Percentiles rank a stretch among this genome's conserved stretches.
Evolutionary conservation across 2,797 vertebrate genomes (phyloP).

Genomic region (Mycteria americana): DNA sequence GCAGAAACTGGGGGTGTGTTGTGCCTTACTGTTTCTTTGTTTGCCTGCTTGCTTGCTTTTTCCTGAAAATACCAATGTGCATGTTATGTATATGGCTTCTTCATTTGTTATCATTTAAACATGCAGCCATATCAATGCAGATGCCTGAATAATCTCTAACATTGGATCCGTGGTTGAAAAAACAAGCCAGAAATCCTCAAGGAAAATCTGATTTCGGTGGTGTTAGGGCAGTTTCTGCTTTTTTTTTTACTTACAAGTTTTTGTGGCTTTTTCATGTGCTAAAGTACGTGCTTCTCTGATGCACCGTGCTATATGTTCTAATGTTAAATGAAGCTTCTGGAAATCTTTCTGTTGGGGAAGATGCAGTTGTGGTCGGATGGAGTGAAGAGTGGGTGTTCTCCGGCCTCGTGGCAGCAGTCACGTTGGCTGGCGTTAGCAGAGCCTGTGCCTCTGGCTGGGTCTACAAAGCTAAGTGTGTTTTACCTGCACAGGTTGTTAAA

Average conservation of each 20-base stretch:
- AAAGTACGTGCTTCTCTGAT: neutral
- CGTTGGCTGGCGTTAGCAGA: neutral
- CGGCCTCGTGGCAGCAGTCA: neutral
- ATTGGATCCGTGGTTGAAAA: neutral
- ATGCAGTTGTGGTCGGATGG: neutral
- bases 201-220: neutral
- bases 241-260: neutral
- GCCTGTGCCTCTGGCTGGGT: neutral
- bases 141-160: neutral
- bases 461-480: neutral
- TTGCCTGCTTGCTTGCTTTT: neutral
- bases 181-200: neutral
- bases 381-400: neutral
- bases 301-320: neutral
- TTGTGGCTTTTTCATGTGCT: neutral
- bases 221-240: neutral
- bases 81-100: neutral
- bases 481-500: neutral
- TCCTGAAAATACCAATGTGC: neutral
- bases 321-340: neutral
- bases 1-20: neutral
- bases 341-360: neutral
- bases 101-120: neutral
- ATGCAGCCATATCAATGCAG: neutral
- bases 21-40: neutral